A percentile compares a stretch with the other conserved stretches of the same genome.
These are phyloP conservation scores for Balearica regulorum DNA, from an alignment of 2,797 vertebrate species.

Conservation along the genomic window DNA sequence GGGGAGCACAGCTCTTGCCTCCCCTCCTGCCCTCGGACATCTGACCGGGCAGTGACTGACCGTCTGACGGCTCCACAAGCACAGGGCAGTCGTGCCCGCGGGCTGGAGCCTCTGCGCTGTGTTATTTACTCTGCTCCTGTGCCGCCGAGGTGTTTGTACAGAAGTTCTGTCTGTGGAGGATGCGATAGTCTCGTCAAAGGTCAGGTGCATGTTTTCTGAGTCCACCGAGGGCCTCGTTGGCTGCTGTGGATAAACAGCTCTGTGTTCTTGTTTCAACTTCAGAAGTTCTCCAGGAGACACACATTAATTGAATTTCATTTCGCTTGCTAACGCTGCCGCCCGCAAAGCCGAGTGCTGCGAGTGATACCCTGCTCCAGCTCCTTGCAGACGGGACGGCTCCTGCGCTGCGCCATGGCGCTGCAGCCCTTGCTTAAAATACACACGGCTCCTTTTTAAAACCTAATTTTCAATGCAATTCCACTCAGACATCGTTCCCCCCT, in stretches of 20 bases:
- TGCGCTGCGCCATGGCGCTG: not conserved
- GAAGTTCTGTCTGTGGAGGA: not conserved
- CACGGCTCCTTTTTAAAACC: not conserved
- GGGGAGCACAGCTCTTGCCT: not conserved
- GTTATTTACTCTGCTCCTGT: not conserved
- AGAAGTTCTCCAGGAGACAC: not conserved
- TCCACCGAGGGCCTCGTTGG: accelerated
- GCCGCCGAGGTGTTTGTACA: not conserved
- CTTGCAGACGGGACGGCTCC: not conserved
- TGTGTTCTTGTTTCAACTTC: not conserved
- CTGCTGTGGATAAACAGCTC: not conserved
- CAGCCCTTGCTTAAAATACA: not conserved
- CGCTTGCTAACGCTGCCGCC: not conserved
- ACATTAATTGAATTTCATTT: not conserved
- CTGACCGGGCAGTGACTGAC: not conserved
- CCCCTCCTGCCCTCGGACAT: not conserved
- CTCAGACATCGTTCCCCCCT: not conserved
- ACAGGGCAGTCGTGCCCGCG: accelerated
- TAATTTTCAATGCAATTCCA: not conserved
- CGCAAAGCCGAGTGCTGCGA: accelerated
- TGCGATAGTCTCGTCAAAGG: not conserved
- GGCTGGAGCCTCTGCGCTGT: not conserved
- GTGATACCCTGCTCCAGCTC: not conserved
- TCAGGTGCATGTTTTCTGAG: not conserved
- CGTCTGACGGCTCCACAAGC: accelerated